Percentiles rank a stretch among this genome's conserved stretches.
Evolutionary conservation across 92 coral and sea anemone species (phyloP).

Genomic region (Zoanthus sociatus): DNA sequence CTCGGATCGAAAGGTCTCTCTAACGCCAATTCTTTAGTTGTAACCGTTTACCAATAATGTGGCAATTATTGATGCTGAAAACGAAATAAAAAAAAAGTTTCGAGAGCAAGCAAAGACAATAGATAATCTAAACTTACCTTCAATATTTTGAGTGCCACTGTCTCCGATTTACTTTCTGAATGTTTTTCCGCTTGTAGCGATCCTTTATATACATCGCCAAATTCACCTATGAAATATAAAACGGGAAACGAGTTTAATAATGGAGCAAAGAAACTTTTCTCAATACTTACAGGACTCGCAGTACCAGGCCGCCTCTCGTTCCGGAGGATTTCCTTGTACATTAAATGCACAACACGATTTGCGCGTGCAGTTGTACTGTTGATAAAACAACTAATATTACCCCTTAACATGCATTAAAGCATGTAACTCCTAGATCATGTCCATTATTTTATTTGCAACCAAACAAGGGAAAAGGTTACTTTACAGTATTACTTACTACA

Average conservation of each 20-base stretch:
- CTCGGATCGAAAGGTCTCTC: neutral
- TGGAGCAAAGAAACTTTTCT: neutral
- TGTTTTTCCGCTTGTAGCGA: slow-evolving; percentile 19
- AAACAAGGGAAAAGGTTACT: too few species aligned
- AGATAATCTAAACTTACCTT: neutral
- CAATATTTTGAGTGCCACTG: slow-evolving; percentile 1
- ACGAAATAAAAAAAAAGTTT: neutral
- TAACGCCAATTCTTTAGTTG: neutral
- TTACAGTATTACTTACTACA: too few species aligned
- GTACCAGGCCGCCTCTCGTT: too few species aligned
- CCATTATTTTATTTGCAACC: too few species aligned
- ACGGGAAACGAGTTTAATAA: neutral
- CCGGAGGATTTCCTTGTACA: too few species aligned
- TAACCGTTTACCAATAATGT: neutral
- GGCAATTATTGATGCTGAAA: slow-evolving; percentile 1
- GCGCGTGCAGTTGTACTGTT: too few species aligned
- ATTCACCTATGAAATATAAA: slow-evolving; percentile 75
- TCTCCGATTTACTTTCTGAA: neutral
- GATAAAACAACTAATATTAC: too few species aligned
- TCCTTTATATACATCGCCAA: slow-evolving; percentile 94
- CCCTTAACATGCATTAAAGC: too few species aligned
- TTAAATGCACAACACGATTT: too few species aligned
- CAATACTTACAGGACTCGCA: too few species aligned
- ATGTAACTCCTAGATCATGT: too few species aligned
- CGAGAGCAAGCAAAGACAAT: neutral